phyloP scores from a whole-genome alignment of 1,140 invertebrate genomes.

The Solen grandis region DNA sequence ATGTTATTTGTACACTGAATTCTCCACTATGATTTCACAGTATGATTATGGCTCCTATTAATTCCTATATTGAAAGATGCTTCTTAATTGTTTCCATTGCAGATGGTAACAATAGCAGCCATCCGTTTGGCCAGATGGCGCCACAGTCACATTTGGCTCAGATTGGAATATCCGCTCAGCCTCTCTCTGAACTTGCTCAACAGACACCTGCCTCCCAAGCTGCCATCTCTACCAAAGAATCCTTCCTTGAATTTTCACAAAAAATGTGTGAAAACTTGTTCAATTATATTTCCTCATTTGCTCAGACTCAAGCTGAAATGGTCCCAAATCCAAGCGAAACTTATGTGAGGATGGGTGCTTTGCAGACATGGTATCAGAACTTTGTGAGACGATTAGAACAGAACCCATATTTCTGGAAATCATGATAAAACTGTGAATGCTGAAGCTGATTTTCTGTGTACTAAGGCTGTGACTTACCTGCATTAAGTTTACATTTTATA shows the following conservation, averaged over 20 bases:
- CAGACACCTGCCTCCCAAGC: slow-evolving; percentile 81
- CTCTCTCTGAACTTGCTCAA: slow-evolving; percentile 84
- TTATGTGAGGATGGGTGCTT: slow-evolving; percentile 91
- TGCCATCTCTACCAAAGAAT: slow-evolving; percentile 82
- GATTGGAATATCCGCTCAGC: slow-evolving; percentile 96
- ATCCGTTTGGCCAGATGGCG: slow-evolving; percentile 79
- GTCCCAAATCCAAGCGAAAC: slow-evolving; percentile 87
- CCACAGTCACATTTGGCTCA: slow-evolving; percentile 90
- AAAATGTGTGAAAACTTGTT: slow-evolving; percentile 97
- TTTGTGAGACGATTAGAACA: slow-evolving; percentile 93
- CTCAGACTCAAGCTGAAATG: slow-evolving; percentile 90
- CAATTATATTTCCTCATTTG: slow-evolving; percentile 95
- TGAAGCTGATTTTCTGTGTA: too few relatives aligned
- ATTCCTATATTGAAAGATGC: not conserved
- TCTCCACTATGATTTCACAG: too few relatives aligned
- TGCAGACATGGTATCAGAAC: slow-evolving; percentile 96
- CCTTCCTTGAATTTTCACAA: slow-evolving; percentile 91
- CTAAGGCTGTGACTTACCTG: too few relatives aligned
- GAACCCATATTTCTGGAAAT: slow-evolving; percentile 98
- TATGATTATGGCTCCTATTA: too few relatives aligned
- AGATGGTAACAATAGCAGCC: slow-evolving; percentile 53
- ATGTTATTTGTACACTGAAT: too few relatives aligned
- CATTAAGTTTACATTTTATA: too few relatives aligned
- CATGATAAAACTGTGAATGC: too few relatives aligned
- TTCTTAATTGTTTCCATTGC: slow-evolving; percentile 1